phyloP scores from a whole-genome alignment of 2,797 vertebrate genomes.

The Emydoidea blandingii region DNA sequence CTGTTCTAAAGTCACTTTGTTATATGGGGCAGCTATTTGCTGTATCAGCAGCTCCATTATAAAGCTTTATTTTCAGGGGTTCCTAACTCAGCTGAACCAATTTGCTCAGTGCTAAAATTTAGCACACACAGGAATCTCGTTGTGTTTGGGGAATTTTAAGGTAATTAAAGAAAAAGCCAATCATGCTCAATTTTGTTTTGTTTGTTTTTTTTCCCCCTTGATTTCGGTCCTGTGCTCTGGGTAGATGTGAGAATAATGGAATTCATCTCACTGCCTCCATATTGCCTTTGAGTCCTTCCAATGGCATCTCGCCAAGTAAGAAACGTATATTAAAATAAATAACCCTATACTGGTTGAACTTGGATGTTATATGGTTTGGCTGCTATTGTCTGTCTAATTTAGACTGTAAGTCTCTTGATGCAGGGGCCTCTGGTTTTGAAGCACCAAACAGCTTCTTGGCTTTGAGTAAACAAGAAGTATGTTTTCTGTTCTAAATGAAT shows the following conservation, averaged over 20 bases:
- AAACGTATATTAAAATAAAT: slow-evolving; percentile 43
- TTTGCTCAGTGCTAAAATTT: not conserved
- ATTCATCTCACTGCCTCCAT: slow-evolving; percentile 11
- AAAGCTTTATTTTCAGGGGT: slow-evolving; percentile 20
- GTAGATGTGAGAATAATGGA: slow-evolving; percentile 38
- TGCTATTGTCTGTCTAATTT: not conserved
- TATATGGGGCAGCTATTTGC: not conserved
- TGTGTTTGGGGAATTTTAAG: slow-evolving; percentile 23
- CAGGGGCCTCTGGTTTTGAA: not conserved
- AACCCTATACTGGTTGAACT: slow-evolving; percentile 14
- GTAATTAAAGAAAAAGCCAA: slow-evolving; percentile 33
- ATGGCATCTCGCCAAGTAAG: not conserved
- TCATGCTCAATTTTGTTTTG: slow-evolving; percentile 38
- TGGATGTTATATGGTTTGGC: not conserved
- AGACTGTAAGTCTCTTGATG: not conserved
- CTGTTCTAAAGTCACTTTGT: not conserved
- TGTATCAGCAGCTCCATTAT: not conserved
- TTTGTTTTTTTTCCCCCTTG: slow-evolving; percentile 16
- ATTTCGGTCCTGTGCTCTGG: slow-evolving; percentile 5
- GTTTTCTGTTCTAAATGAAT: not conserved
- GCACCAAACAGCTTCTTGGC: not conserved
- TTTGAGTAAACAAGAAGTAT: not conserved
- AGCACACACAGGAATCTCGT: not conserved
- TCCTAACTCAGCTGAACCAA: slow-evolving; percentile 31
- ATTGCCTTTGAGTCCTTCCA: slow-evolving; percentile 24